phyloP scores from a whole-genome alignment of 1,140 invertebrate genomes.

The Pteromalus puparum region DNA sequence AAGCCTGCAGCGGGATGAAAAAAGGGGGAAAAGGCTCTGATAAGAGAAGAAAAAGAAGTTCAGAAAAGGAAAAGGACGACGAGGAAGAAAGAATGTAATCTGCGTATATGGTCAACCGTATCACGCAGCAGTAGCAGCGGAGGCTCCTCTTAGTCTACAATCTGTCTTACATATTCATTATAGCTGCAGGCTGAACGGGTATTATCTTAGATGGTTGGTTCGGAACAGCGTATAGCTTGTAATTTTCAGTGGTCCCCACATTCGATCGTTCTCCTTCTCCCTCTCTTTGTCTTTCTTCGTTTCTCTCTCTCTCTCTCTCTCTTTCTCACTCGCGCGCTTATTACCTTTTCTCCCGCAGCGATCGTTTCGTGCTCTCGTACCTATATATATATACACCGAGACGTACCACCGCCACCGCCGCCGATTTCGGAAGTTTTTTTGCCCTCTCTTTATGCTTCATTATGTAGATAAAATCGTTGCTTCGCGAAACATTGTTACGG shows the following conservation, averaged over 20 bases:
- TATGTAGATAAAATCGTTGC: slow-evolving; percentile 36
- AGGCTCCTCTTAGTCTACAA: slow-evolving; percentile 76
- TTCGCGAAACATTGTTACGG: slow-evolving; percentile 47
- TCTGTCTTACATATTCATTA: slow-evolving; percentile 77
- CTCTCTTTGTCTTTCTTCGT: slow-evolving; percentile 17
- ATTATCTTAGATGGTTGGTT: slow-evolving; percentile 76
- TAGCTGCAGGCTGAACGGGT: slow-evolving; percentile 73
- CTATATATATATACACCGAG: not conserved
- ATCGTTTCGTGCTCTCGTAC: not conserved
- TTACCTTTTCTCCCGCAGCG: slow-evolving; percentile 36
- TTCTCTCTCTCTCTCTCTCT: slow-evolving; percentile 38
- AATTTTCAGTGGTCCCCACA: slow-evolving; percentile 72
- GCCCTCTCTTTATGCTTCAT: slow-evolving; percentile 21
- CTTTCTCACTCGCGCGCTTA: no score
- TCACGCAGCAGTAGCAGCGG: slow-evolving; percentile 72
- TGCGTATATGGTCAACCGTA: slow-evolving; percentile 65
- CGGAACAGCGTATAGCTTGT: slow-evolving; percentile 74
- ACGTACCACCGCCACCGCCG: not conserved
- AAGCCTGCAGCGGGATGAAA: slow-evolving; percentile 15
- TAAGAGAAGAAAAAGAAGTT: not conserved
- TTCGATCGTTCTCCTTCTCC: slow-evolving; percentile 55
- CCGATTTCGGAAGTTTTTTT: slow-evolving; percentile 43
- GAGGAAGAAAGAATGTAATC: slow-evolving; percentile 64
- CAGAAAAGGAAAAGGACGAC: slow-evolving; percentile 10
- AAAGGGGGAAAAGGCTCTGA: not conserved